A percentile compares a stretch with the other conserved stretches of the same genome.
These are phyloP conservation scores for Sesia apiformis DNA, from an alignment of 2,888 invertebrate species.

Conservation along the genomic window DNA sequence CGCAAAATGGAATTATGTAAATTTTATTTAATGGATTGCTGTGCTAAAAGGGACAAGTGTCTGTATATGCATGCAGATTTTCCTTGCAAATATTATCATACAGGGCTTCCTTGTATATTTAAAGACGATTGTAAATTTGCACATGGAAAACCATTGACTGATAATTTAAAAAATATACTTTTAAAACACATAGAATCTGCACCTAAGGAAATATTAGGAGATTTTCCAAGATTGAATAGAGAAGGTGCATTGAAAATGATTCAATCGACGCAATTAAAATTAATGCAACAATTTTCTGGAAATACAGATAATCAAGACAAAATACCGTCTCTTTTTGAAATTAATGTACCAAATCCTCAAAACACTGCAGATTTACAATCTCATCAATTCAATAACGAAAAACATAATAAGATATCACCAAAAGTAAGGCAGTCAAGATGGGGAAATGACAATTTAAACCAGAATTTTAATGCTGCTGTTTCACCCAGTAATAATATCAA, in stretches of 20 bases:
- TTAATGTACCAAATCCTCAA: constrained; percentile 59
- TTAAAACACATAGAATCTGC: constrained; percentile 90
- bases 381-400: constrained; percentile 45
- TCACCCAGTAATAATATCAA: constrained; percentile 37
- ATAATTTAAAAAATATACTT: constrained; percentile 79
- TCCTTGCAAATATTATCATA: constrained; percentile 97
- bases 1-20: constrained; percentile 96
- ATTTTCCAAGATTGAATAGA: constrained; percentile 87
- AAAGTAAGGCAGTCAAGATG: constrained; percentile 67
- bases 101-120: constrained; percentile 88
- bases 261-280: constrained; percentile 55
- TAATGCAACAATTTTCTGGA: constrained; percentile 58
- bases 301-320: constrained; percentile 41
- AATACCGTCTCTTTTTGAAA: constrained; percentile 64
- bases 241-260: constrained; percentile 81
- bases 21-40: constrained; percentile 96
- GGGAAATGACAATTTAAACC: constrained; percentile 57
- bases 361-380: constrained; percentile 33
- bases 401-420: constrained; percentile 54
- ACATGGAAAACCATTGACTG: constrained; percentile 89
- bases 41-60: constrained; percentile 96
- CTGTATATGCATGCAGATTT: constrained; percentile 97
- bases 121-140: constrained; percentile 95
- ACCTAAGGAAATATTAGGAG: constrained; percentile 92
- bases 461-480: constrained; percentile 33